Evolutionary conservation across 92 coral and sea anemone species (phyloP), one percentile per base, ranked within the genome.

Genomic region (Parazoanthus atlanticus): DNA sequence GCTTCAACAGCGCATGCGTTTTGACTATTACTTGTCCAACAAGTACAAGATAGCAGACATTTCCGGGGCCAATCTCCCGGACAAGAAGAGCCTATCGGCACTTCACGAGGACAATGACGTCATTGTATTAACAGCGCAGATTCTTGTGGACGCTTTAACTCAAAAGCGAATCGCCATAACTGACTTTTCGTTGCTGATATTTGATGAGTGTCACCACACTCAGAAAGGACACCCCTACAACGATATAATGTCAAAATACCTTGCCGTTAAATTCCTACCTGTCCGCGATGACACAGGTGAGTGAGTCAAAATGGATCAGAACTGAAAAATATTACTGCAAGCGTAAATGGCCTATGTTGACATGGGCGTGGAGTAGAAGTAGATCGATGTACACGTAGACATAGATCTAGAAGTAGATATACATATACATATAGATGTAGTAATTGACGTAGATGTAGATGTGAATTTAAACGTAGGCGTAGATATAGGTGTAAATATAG

Each of bases 111-210:
- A 90, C 11, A 85, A 86, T 29, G 93, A 96, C 80, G 95, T 94
- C 41, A 92, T 96, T 9, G 95, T 96, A 5, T 76, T 96, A 43
- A 96, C 98, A 0, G 98, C 98, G 16, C 97, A 94, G 84, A 91
- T 96, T 13, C 85, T 96, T 76, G 89, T 96, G 74, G 93, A 96
- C 71, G 94, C 97, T 15, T 86, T 96, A n/a, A 91, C 79, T 88
- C 89, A 90, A 52, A 52, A 49, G 75, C 74, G 86, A 21, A 88
- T 94, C 32, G 77, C 85, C 8, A 90, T 96, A 13, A 88, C 93
- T 10, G 90, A 96, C 74, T 94, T 93, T 29, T 90, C 94, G 0
- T 86, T 93, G 76, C 78, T 93, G 30, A 93, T 94, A 76, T 94
- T 94, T 79, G 96, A 94, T 49, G 96, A 94, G 72, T 94, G 96